These are phyloP conservation scores for Hipparchia sbordonii DNA, from an alignment of 2,888 invertebrate species.

Conservation along the genomic window DNA sequence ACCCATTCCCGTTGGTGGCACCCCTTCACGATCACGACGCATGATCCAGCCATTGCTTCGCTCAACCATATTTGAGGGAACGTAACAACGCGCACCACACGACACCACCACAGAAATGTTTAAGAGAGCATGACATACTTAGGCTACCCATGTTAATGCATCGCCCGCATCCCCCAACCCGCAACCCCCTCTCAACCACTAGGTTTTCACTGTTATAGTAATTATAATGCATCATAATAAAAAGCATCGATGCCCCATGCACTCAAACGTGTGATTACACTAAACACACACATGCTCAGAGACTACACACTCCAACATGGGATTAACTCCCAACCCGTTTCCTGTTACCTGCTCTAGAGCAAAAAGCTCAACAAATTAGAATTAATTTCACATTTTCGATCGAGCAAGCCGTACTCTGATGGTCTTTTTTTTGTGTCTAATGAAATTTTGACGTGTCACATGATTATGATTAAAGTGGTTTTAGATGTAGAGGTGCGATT, in stretches of 20 bases:
- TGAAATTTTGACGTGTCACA: conserved; percentile 24
- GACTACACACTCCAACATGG: conserved; percentile 52
- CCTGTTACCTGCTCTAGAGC: conserved; percentile 78
- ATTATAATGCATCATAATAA: neutral
- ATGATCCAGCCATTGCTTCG: no score
- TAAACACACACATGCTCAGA: conserved; percentile 47
- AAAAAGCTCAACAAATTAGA: conserved; percentile 76
- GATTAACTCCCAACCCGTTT: conserved; percentile 81
- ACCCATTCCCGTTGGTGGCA: no score
- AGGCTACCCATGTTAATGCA: no score
- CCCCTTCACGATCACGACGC: no score
- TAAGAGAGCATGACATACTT: no score
- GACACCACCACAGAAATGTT: no score
- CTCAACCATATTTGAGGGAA: no score
- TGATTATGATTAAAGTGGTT: conserved; percentile 3
- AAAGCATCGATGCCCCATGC: conserved; percentile 50
- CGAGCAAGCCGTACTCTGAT: conserved; percentile 14
- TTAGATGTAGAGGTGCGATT: no score
- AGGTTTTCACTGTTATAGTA: no score
- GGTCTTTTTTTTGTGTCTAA: conserved; percentile 27
- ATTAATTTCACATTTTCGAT: conserved; percentile 75
- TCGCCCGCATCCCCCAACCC: no score
- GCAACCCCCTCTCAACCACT: no score
- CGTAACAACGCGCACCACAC: no score
- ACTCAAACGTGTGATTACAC: conserved; percentile 65